Evolutionary conservation across 2,113 vertebrate genomes (phyloP), one percentile per base, ranked within the genome.

Genomic region (Beaufortia kweichowensis): DNA sequence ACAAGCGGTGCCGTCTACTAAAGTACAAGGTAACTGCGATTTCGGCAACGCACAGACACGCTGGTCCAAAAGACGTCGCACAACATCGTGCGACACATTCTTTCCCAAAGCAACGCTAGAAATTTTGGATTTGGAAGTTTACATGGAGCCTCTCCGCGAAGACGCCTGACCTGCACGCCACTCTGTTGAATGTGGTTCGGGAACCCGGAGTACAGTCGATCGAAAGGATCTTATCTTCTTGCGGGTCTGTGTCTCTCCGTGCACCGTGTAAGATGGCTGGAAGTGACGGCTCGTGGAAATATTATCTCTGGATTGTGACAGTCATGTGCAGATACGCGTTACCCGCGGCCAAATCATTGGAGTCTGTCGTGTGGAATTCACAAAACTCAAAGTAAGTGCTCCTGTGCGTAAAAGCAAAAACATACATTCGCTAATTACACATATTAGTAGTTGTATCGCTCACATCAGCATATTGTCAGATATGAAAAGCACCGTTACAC

Each of bases 281-380:
- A 29, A 31, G 50, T 68, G 67, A 77, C 64, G 75, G 76, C 69
- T 81, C 72, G 31, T 81, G 83, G 85, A 82, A 75, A 75, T 76
- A 84, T 65, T 82, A 82, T 59, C 81, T 85, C 65, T 85, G 84
- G 81, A 76, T 85, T 82, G 57, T 87, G 65, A 82, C 81, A 50
- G 66, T 82, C 53, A 70, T 84, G 63, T 80, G 84, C 69, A 74
- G 83, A 73, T 78, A 61, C 59, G 69, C 81, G 33, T 73, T 75
- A 53, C 86, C 84, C 15, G 69, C 74, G 29, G 83, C 86, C 23
- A 87, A 87, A 82, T 78, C 82, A 50, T 78, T 87, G 77, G 86
- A 87, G 48, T 76, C 84, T 23, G 84, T 87, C 31, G 65, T 82
- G 55, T 87, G 86, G 86, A 83, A 77, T 77, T 84, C 84, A 14